Conservation (phyloP, 2,888 invertebrate genomes). For the Pachycephus smyrnensis region DNA sequence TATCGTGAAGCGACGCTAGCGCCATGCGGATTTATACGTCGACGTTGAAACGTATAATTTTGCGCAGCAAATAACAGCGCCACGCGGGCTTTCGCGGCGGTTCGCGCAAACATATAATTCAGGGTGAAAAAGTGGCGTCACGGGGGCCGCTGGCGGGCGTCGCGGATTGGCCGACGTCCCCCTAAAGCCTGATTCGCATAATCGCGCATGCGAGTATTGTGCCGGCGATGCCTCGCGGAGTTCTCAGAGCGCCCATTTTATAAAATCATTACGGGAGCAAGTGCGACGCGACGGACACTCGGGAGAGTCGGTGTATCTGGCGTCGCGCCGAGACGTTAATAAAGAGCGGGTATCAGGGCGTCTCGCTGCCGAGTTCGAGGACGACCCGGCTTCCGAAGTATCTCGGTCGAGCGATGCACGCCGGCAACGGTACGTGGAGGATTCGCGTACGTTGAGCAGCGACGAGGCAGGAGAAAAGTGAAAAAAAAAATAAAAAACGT, state of each 20-base stretch:
- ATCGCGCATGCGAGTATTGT: slow-evolving; percentile 7
- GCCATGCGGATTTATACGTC: background rate
- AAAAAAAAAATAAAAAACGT: slow-evolving; percentile 8
- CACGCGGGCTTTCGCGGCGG: background rate
- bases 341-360: slow-evolving; percentile 3
- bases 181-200: background rate
- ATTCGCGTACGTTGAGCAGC: background rate
- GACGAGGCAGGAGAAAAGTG: slow-evolving; percentile 8
- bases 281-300: slow-evolving; percentile 25
- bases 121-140: background rate
- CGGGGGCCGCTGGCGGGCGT: background rate
- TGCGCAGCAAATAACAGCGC: background rate
- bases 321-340: slow-evolving; percentile 25
- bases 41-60: background rate
- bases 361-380: background rate
- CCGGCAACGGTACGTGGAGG: background rate
- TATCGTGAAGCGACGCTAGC: background rate
- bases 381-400: background rate
- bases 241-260: slow-evolving; percentile 22
- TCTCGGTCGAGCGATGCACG: slow-evolving; percentile 6
- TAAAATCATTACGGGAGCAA: slow-evolving; percentile 29
- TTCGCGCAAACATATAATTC: background rate
- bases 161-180: background rate
- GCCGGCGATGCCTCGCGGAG: slow-evolving; percentile 1
- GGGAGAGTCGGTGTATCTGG: slow-evolving; percentile 16